phyloP scores from a whole-genome alignment of 1,140 invertebrate genomes.

The Centruroides sculpturatus region DNA sequence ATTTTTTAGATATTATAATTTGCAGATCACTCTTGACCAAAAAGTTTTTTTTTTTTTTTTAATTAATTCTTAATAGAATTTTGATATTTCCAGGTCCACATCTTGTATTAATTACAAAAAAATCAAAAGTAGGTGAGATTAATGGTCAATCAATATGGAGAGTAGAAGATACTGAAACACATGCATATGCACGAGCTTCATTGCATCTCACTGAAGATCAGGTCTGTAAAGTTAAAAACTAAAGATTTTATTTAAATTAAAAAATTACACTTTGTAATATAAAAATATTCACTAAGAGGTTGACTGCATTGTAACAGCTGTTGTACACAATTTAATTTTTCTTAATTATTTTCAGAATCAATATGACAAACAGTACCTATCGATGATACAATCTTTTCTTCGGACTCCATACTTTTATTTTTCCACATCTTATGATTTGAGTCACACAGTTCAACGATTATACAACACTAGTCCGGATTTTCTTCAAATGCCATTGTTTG shows the following conservation, averaged over 20 bases:
- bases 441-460: conserved; percentile 76
- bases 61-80: neutral
- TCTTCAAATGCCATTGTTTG: conserved; percentile 43
- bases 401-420: conserved; percentile 76
- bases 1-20: no score
- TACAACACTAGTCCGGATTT: conserved; percentile 78
- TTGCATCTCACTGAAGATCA: conserved; percentile 71
- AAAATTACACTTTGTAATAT: no score
- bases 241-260: no score
- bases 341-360: conserved; percentile 36
- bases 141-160: conserved; percentile 74
- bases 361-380: conserved; percentile 59
- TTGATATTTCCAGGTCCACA: conserved; percentile 47
- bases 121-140: conserved; percentile 67
- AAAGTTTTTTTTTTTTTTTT: no score
- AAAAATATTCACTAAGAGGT: no score
- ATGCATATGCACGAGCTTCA: conserved; percentile 68
- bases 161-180: conserved; percentile 62
- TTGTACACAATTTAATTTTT: no score
- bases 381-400: conserved; percentile 61
- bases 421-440: conserved; percentile 85
- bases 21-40: no score
- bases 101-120: conserved; percentile 76
- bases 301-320: no score
- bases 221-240: conserved; percentile 26